Evolutionary conservation across 2,888 invertebrate genomes (phyloP), one percentile per base, ranked within the genome.

Genomic region (Zaprionus bogoriensis): DNA sequence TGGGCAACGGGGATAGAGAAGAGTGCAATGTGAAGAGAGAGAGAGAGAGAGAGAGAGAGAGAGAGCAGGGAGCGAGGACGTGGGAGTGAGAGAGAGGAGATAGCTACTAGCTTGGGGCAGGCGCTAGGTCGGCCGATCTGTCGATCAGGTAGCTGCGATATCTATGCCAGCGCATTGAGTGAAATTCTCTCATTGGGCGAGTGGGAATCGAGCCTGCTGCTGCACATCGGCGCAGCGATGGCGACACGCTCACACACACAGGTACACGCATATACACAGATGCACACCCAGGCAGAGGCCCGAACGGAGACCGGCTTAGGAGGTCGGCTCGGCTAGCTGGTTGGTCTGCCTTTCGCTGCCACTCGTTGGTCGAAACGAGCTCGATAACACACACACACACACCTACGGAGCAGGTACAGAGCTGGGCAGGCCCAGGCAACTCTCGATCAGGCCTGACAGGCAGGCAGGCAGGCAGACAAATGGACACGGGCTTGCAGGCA

Each of bases 141-240:
- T 48, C 25, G 28, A 42, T 22, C 61, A 67, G 72, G 58, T 71
- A 67, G 38, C 42, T 51, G 22, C 17, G 30, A 32, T 46, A 23
- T 51, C 65, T 71, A 57, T 51, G 76, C 62, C 69, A 32, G 53
- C 22, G 23, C 23, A 52, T 67, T 76, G 77, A 76, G 76, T 76
- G 77, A 67, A 74, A 71, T 61, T 48, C 61, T 76, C 54, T 59
- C 74, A 76, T 76, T 76, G 76, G 76, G 54, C 50, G 51, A 47
- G 59, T 48, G 5, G 47, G 36, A 62, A 51, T 9, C 39, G 62
- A 59, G 74, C 62, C 67, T 58, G 54, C 67, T 58, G 54, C n/a
- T 48, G 57, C 47, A 53, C 36, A 64, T 22, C 9, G 48, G 22
- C 27, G 23, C 51, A 74, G 67, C 74, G 55, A 76, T 76, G 76